A percentile compares a stretch with the other conserved stretches of the same genome.
Evolutionary conservation across 1,140 invertebrate species (phyloP).

Genomic region (Acromyrmex charruanus): DNA sequence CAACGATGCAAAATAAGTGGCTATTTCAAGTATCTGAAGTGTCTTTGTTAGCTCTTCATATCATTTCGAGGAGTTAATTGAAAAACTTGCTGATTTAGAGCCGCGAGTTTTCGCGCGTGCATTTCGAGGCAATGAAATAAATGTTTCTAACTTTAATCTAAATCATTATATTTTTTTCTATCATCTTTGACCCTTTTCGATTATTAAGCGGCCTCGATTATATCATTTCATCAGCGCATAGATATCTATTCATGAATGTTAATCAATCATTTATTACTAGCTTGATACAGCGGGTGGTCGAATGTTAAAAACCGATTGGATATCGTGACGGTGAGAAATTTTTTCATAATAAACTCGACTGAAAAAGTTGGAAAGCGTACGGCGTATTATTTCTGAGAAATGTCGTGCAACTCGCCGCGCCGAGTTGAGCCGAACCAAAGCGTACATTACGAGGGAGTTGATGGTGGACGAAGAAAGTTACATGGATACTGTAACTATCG

Average conservation of each 20-base stretch:
- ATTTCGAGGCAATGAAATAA: background rate
- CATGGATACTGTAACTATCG: constrained; percentile 75
- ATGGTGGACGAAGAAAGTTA: constrained; percentile 64
- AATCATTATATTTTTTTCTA: background rate
- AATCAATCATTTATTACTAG: background rate
- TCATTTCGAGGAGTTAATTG: constrained; percentile 62
- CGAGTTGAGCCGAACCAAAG: background rate
- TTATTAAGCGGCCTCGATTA: background rate
- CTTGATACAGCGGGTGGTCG: background rate
- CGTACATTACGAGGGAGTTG: constrained; percentile 36
- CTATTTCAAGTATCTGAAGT: constrained; percentile 44
- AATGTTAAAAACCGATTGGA: constrained; percentile 46
- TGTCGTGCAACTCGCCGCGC: constrained; percentile 45
- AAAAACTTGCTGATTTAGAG: constrained; percentile 61
- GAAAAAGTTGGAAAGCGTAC: constrained; percentile 39
- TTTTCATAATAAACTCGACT: constrained; percentile 35
- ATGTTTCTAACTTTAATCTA: background rate
- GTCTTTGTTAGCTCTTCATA: constrained; percentile 38
- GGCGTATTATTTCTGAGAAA: constrained; percentile 66
- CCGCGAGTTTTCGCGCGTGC: background rate
- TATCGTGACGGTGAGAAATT: constrained; percentile 60
- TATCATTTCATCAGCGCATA: background rate
- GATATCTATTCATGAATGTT: background rate
- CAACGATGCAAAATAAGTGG: constrained; percentile 71
- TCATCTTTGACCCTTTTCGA: background rate